These are phyloP conservation scores for Nothobranchius kuhntae DNA, from an alignment of 2,113 vertebrate genomes.

Conservation along the genomic window DNA sequence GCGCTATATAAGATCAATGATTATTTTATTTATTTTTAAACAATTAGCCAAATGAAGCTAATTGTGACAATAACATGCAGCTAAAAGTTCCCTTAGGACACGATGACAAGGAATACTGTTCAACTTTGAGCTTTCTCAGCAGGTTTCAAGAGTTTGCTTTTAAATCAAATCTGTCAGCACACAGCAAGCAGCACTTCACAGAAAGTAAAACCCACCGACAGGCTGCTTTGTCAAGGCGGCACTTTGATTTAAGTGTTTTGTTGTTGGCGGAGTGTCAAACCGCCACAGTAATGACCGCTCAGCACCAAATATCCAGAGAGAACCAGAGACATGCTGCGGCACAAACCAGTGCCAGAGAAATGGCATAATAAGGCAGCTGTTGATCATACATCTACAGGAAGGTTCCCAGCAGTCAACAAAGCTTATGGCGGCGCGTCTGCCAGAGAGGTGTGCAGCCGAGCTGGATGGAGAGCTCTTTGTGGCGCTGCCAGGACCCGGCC, in stretches of 20 bases:
- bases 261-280: neutral
- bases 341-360: neutral
- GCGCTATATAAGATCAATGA: too few relatives aligned
- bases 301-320: constrained; percentile 4
- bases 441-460: constrained; percentile 62
- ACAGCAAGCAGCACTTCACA: neutral
- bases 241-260: constrained; percentile 9
- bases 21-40: too few relatives aligned
- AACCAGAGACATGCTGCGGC: neutral
- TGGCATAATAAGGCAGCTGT: constrained; percentile 27
- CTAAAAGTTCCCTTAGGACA: neutral
- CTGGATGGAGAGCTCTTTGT: constrained; percentile 70
- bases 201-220: neutral
- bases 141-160: constrained; percentile 10
- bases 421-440: constrained; percentile 60
- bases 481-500: constrained; percentile 72
- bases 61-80: too few relatives aligned
- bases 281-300: neutral
- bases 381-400: constrained; percentile 34
- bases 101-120: neutral
- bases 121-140: neutral
- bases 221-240: neutral
- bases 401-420: constrained; percentile 48
- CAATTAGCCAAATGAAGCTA: too few relatives aligned
- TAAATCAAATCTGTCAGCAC: constrained; percentile 6